Base-by-base conservation (phyloP, 2,888 invertebrate genomes). In the Hyposoter dolosus region DNA sequence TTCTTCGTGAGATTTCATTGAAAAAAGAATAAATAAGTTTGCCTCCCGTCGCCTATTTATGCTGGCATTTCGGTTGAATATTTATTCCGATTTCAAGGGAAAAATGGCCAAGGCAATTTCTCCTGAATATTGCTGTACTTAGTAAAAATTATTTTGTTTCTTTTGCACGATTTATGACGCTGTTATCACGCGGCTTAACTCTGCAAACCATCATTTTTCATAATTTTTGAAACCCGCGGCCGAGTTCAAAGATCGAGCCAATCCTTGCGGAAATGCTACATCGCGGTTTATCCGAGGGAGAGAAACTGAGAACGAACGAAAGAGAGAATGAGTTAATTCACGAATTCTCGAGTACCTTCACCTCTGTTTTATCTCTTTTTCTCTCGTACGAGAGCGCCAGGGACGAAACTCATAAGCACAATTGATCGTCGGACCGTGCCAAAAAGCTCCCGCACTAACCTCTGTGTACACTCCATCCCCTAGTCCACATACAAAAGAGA, bases 391-490 rank as follows among this genome's bases (percentile, higher is more conserved):
- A 23, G 82, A 60, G 28, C 68, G 32, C 35, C n/a, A 35, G 53
- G 68, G 74, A 65, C n/a, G 69, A 78, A 86, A 86, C 86, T 86
- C 86, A 86, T 86, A 86, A 87, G 85, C 77, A 85, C 87, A 87
- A 87, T 87, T 87, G 87, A 87, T 87, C 83, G 82, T 77, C 77
- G 78, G 68, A 77, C 83, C 87, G 87, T 87, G 87, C 87, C 87
- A 87, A 87, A 87, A 87, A 87, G 82, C 85, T 77, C 75, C 75
- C 47, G 35, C 63, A 10, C 72, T 75, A 74, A 74, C 72, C 72
- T 65, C 71, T 69, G 63, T 76, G 40, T 56, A 63, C 45, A 71
- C 53, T 66, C 69, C 65, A 32, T 74, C 28, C 35, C 50, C 3
- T 40, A 60, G 60, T 43, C 40, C 77, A 50, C 68, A 43, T 50